Conservation (phyloP, 2,113 vertebrate genomes). For the Eulemur macaco region DNA sequence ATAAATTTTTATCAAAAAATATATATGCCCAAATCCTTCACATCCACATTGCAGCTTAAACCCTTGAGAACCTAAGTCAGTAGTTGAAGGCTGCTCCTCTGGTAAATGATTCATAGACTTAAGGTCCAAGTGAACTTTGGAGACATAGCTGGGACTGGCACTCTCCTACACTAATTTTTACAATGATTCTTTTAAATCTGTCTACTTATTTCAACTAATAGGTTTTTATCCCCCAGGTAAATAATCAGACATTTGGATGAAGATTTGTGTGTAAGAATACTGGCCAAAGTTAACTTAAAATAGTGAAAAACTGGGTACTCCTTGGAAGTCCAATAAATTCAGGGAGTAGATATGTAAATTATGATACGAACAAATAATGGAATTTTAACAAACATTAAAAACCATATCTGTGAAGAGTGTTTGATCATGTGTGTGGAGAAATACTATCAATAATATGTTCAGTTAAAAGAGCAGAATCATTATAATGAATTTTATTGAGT, state of each 20-base stretch:
- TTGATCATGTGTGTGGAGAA: background rate
- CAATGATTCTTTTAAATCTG: background rate
- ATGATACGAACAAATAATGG: background rate
- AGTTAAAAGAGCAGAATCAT: background rate
- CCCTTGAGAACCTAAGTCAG: background rate
- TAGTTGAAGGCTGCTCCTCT: background rate
- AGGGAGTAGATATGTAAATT: background rate
- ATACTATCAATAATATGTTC: background rate
- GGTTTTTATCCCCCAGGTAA: background rate
- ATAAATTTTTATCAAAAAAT: background rate
- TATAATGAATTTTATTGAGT: background rate
- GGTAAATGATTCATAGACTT: background rate
- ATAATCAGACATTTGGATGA: background rate
- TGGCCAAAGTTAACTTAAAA: background rate
- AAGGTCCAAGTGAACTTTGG: background rate
- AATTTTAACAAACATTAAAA: conserved; percentile 3
- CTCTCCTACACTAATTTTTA: background rate
- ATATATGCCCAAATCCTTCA: too few relatives aligned
- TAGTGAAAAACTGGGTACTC: background rate
- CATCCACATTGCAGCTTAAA: background rate
- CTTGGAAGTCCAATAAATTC: background rate
- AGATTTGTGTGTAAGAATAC: background rate
- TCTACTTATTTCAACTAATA: background rate
- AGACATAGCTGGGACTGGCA: background rate
- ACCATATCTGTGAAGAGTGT: background rate